Percentiles rank a stretch among this genome's conserved stretches.
phyloP scores from a whole-genome alignment of 2,113 vertebrate genomes.

The Mohoua ochrocephala region DNA sequence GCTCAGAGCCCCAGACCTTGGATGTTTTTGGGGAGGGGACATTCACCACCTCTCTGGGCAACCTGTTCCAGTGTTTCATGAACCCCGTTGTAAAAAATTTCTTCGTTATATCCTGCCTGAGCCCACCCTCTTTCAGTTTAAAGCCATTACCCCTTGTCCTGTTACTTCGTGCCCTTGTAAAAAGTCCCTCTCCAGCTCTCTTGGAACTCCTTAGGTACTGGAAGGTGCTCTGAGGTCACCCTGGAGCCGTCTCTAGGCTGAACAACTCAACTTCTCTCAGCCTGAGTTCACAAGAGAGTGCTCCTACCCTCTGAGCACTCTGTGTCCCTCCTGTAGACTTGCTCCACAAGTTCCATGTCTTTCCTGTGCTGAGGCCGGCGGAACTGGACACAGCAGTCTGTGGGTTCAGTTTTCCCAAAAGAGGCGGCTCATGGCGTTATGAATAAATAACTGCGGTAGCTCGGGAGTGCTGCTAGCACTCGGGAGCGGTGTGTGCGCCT shows the following conservation, averaged over 20 bases:
- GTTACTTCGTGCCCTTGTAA: neutral
- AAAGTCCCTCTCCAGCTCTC: neutral
- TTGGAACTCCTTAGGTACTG: neutral
- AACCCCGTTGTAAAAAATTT: neutral
- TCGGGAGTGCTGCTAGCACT: fast-evolving
- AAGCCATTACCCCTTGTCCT: neutral
- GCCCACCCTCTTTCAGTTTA: neutral
- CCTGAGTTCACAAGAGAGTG: neutral
- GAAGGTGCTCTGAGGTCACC: neutral
- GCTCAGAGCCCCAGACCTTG: too few species aligned
- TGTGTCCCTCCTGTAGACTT: neutral
- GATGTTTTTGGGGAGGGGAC: neutral
- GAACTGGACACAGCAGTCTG: neutral
- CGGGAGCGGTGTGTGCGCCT: fast-evolving
- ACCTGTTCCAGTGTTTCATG: neutral
- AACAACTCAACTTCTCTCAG: neutral
- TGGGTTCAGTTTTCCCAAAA: too few species aligned
- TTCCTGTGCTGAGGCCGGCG: neutral
- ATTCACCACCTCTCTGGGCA: neutral
- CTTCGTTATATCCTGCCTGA: neutral
- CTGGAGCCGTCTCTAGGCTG: neutral
- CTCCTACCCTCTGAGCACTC: neutral
- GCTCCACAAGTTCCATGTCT: neutral
- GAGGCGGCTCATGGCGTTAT: fast-evolving
- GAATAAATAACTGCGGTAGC: neutral